These are phyloP conservation scores for Papilio aristodemus DNA, from an alignment of 1,140 invertebrate genomes.

Conservation along the genomic window DNA sequence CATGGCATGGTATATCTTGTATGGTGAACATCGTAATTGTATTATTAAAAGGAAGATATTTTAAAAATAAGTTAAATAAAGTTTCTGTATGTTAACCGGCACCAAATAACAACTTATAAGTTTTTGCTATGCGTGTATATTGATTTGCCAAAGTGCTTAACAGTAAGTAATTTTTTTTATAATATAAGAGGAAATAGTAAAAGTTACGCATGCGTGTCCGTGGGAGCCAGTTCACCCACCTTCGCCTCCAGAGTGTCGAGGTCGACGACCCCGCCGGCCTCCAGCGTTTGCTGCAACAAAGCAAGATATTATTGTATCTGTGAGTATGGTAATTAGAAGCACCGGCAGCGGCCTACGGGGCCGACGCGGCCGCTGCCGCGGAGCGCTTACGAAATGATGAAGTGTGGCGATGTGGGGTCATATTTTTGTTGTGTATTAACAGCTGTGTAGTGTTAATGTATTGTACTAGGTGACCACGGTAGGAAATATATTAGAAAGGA, in stretches of 20 bases:
- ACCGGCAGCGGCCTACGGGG: background rate
- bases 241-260: conserved; percentile 89
- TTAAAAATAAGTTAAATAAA: too few species aligned
- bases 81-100: too few species aligned
- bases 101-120: too few species aligned
- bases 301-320: conserved; percentile 35
- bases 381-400: too few species aligned
- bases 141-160: background rate
- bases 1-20: too few species aligned
- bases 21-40: too few species aligned
- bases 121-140: background rate
- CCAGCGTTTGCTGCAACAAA: conserved; percentile 77
- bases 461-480: too few species aligned
- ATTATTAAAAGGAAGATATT: too few species aligned
- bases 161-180: background rate
- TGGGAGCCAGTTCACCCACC: conserved; percentile 77
- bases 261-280: conserved; percentile 71
- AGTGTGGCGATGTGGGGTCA: background rate
- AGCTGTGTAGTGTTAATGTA: background rate
- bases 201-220: conserved; percentile 1
- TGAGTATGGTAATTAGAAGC: conserved; percentile 28
- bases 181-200: background rate
- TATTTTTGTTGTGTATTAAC: background rate
- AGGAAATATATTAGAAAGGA: too few species aligned
- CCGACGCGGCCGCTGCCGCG: background rate